Conservation (phyloP, 1,140 invertebrate genomes). For the Bombus difficillimus region DNA sequence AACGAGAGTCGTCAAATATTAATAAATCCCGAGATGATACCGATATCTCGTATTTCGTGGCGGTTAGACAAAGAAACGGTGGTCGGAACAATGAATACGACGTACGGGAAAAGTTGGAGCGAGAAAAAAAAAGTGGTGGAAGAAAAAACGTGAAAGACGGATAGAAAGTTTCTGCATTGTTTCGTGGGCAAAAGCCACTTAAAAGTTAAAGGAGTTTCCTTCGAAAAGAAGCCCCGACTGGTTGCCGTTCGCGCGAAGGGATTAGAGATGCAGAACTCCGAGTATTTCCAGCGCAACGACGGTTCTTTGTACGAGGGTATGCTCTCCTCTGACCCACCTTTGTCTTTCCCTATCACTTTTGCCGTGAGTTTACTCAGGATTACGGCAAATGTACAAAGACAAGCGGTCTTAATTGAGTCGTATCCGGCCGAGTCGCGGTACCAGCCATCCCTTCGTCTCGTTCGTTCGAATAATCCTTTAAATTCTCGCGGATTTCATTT, state of each 20-base stretch:
- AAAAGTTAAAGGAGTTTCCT: constrained; percentile 72
- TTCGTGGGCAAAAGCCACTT: constrained; percentile 67
- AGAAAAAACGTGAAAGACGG: constrained; percentile 29
- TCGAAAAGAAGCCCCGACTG: constrained; percentile 46
- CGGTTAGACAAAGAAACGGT: constrained; percentile 35
- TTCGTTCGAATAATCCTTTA: neutral
- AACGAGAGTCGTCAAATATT: neutral
- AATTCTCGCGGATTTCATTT: neutral
- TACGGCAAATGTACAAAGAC: constrained; percentile 38
- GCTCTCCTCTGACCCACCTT: neutral
- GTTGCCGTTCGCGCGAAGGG: constrained; percentile 1
- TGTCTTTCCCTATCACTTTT: constrained; percentile 28
- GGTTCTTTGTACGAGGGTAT: constrained; percentile 8
- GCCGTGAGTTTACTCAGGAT: constrained; percentile 37
- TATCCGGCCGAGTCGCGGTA: neutral
- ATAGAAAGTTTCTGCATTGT: constrained; percentile 70
- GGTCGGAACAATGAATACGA: constrained; percentile 7
- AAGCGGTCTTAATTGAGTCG: constrained; percentile 35
- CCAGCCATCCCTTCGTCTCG: neutral
- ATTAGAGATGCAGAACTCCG: constrained; percentile 31
- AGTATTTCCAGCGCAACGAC: constrained; percentile 4
- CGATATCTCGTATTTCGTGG: constrained; percentile 16
- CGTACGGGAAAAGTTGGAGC: neutral
- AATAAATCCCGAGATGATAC: constrained; percentile 7
- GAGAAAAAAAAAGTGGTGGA: neutral